Conservation (phyloP, 2,113 vertebrate genomes). For the Myocastor coypus region DNA sequence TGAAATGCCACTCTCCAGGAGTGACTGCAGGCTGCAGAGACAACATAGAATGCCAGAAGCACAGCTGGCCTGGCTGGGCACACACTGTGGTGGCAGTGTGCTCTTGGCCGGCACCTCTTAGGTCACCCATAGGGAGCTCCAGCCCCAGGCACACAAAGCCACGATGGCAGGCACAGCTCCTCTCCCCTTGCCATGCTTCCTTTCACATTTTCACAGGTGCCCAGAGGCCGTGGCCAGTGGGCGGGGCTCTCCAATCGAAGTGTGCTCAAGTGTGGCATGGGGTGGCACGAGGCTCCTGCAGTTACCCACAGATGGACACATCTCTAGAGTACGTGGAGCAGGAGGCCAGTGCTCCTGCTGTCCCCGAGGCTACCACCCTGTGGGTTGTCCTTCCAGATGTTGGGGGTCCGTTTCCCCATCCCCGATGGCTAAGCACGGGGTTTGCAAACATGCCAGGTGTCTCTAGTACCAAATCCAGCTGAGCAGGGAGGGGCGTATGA, state of each 20-base stretch:
- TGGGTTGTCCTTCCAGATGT: background rate
- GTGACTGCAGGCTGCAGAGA: background rate
- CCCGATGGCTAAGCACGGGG: too few relatives aligned
- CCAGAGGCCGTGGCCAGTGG: background rate
- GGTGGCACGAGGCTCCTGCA: background rate
- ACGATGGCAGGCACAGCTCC: background rate
- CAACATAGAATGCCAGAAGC: background rate
- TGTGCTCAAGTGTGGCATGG: background rate
- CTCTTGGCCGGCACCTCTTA: rapidly evolving
- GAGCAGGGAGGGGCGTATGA: background rate
- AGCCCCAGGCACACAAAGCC: too few relatives aligned
- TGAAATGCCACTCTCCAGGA: rapidly evolving
- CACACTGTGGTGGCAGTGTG: rapidly evolving
- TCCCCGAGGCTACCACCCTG: background rate
- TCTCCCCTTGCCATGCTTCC: rapidly evolving
- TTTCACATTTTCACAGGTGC: background rate
- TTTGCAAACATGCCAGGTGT: background rate
- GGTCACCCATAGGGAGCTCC: background rate
- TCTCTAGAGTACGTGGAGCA: too few relatives aligned
- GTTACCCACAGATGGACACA: background rate
- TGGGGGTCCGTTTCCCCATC: background rate
- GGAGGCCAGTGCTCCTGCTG: background rate
- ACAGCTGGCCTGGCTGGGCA: rapidly evolving
- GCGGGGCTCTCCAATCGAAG: background rate
- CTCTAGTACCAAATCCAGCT: background rate